Percentiles rank a stretch among this genome's conserved stretches.
Evolutionary conservation across 2,888 invertebrate species (phyloP).

Genomic region (Platerodrilus igneus): DNA sequence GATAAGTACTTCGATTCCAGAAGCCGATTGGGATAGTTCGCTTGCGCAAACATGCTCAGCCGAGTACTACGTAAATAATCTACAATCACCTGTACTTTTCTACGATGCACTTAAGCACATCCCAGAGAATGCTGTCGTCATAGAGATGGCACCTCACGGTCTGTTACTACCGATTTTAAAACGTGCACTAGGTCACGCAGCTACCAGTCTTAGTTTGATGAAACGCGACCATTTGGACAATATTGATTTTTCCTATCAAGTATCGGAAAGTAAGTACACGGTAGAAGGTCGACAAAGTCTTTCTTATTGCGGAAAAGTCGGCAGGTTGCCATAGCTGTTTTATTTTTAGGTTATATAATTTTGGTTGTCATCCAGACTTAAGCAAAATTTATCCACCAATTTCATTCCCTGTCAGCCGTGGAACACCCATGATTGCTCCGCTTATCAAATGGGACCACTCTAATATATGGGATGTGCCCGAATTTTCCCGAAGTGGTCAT

Average conservation of each 20-base stretch:
- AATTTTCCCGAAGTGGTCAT: slow-evolving; percentile 58
- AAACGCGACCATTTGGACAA: slow-evolving; percentile 77
- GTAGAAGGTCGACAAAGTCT: too few relatives aligned
- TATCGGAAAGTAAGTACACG: slow-evolving; percentile 69
- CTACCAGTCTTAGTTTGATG: slow-evolving; percentile 78
- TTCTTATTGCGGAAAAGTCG: too few relatives aligned
- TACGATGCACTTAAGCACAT: slow-evolving; percentile 81
- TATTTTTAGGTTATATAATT: slow-evolving; percentile 60
- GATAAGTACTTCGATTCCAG: slow-evolving; percentile 92
- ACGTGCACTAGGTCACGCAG: slow-evolving; percentile 69
- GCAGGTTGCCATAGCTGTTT: background rate
- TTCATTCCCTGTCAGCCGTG: slow-evolving; percentile 80
- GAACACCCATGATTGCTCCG: slow-evolving; percentile 87
- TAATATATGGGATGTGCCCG: slow-evolving; percentile 79
- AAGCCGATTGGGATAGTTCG: slow-evolving; percentile 72
- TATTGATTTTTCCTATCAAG: slow-evolving; percentile 68
- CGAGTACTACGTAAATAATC: slow-evolving; percentile 93
- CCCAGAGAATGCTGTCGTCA: slow-evolving; percentile 80
- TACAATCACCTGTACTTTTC: slow-evolving; percentile 89
- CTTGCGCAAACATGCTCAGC: slow-evolving; percentile 80
- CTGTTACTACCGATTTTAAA: slow-evolving; percentile 91
- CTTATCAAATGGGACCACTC: slow-evolving; percentile 91
- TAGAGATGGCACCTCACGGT: slow-evolving; percentile 94
- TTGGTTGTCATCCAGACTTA: slow-evolving; percentile 74
- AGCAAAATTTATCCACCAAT: slow-evolving; percentile 71